A percentile compares a stretch with the other conserved stretches of the same genome.
These are phyloP conservation scores for Propsilocerus akamusi DNA, from an alignment of 1,140 invertebrate species.

Conservation along the genomic window DNA sequence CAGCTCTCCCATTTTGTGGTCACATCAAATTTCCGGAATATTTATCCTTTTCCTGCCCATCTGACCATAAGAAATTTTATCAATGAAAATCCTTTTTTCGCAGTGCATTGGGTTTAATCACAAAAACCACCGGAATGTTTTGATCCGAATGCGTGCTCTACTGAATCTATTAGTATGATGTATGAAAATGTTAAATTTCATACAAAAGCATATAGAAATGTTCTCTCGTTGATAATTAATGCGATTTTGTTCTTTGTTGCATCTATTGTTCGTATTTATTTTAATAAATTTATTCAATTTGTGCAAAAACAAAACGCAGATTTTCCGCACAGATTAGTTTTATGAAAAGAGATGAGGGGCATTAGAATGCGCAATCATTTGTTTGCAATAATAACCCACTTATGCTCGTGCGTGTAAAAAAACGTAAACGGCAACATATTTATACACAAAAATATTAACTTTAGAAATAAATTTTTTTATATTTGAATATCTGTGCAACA, in stretches of 20 bases:
- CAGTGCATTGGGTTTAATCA: too few species aligned
- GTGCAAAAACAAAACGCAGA: neutral
- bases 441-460: too few species aligned
- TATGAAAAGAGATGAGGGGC: too few species aligned
- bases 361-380: too few species aligned
- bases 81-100: neutral
- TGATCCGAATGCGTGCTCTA: too few species aligned
- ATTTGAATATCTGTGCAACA: too few species aligned
- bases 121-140: too few species aligned
- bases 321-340: conserved; percentile 3
- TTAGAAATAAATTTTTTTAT: too few species aligned
- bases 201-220: neutral
- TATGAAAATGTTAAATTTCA: neutral
- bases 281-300: neutral
- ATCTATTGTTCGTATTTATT: neutral
- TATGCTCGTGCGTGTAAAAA: too few species aligned
- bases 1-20: neutral
- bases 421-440: too few species aligned
- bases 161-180: too few species aligned
- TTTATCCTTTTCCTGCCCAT: neutral
- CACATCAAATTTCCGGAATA: neutral
- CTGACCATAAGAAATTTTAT: conserved; percentile 1
- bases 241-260: conserved; percentile 2
- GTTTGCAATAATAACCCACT: too few species aligned
- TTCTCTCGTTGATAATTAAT: conserved; percentile 2